Evolutionary conservation across 1,140 invertebrate genomes (phyloP), one percentile per base, ranked within the genome.

Genomic region (Helicoverpa armigera): DNA sequence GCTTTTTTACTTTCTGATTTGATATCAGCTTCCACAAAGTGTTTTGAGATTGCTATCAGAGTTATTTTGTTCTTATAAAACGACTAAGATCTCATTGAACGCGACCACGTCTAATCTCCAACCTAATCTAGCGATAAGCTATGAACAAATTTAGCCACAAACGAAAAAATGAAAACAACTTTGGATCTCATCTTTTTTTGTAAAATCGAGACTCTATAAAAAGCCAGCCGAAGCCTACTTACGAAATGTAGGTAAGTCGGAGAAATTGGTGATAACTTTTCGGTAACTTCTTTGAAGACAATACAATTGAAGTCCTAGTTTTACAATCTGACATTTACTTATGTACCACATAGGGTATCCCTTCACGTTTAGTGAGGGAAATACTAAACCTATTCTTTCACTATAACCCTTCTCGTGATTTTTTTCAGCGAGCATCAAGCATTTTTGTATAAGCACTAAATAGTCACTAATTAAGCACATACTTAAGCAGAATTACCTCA

Each of bases 231-330:
- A 80, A 80, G 70, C 70, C 70, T 80, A 75, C 70, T 80, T 80
- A 74, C 58, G 5, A 72, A 80, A 80, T 74, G 70, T 80, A 80
- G 79, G 79, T 80, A 75, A 75, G 14, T 74, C 60, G 78, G 65
- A 80, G 70, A 65, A 65, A 35, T 67, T 65, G 14, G 54, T 77
- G 75, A 65, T 67, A 76, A 43, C 35, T 43, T 43, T 77, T 65
- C 14, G 61, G 61, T 67, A 35, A 54, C 54, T 77, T 65, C 16
- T 60, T 48, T 69, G 65, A 72, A 31, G 16, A 54, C 13, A 3
- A 48, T 50, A 16, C 67, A 53, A 70, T 70, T 50, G 35, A 53
- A 70, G 10, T 23, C 10, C 35, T 43, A 43, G 35, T 43, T 70
- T 18, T 4, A 18, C 7, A 31, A 31, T 43, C 14, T n/a, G 35